Percentiles rank a stretch among this genome's conserved stretches.
These are phyloP conservation scores for Turdus rufiventris DNA, from an alignment of 2,113 vertebrate species.

Conservation along the genomic window DNA sequence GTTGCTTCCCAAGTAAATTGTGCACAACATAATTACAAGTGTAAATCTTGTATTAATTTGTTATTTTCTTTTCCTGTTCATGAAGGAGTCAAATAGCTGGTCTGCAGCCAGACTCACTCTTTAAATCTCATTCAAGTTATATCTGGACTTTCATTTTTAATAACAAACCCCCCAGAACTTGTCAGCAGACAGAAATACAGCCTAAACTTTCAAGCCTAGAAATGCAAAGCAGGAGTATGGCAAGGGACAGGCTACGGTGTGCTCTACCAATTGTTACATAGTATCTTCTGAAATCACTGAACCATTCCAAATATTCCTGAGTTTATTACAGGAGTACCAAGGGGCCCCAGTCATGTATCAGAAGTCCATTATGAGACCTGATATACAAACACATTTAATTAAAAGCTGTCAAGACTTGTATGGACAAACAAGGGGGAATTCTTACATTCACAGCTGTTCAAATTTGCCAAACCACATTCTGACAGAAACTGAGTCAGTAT, in stretches of 20 bases:
- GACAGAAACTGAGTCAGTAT: background rate
- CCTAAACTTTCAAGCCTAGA: background rate
- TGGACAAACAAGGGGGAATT: background rate
- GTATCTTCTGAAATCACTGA: background rate
- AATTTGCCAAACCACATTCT: background rate
- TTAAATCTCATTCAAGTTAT: background rate
- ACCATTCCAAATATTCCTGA: background rate
- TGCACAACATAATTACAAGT: background rate
- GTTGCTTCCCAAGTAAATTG: background rate
- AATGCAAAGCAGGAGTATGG: background rate
- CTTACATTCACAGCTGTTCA: background rate
- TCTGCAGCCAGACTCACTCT: background rate
- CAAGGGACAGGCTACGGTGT: background rate
- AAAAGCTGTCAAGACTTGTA: background rate
- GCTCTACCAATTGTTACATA: background rate
- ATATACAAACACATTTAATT: slow-evolving; percentile 9
- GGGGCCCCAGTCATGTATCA: background rate
- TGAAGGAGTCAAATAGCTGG: background rate
- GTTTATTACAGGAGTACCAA: background rate
- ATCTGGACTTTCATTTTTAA: background rate
- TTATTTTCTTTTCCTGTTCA: background rate
- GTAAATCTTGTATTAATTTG: background rate
- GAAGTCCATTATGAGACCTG: background rate
- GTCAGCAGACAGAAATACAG: background rate
- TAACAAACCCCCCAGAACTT: background rate